These are phyloP conservation scores for Barypeithes pellucidus DNA, from an alignment of 2,888 invertebrate species.

Conservation along the genomic window DNA sequence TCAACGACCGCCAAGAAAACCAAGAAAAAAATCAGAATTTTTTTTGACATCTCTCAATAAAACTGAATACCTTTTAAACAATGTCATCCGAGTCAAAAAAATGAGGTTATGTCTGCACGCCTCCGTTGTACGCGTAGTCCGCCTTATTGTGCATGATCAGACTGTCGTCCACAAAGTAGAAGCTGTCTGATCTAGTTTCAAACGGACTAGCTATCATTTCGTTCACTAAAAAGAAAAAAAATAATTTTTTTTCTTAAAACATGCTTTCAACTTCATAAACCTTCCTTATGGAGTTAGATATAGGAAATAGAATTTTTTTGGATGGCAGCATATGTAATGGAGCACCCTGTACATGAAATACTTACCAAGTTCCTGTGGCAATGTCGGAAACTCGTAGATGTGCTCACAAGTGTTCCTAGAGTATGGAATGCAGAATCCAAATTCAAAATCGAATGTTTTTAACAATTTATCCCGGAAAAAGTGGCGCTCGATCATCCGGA, in stretches of 20 bases:
- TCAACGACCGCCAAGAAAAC: neutral
- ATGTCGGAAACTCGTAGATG: constrained; percentile 97
- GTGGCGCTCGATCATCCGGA: constrained; percentile 98
- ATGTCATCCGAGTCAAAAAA: constrained; percentile 26
- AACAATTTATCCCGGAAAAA: constrained; percentile 94
- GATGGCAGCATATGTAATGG: too few relatives aligned
- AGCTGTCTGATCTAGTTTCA: constrained; percentile 98
- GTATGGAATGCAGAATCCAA: constrained; percentile 99
- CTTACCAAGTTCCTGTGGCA: constrained; percentile 90
- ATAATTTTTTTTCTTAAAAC: too few relatives aligned
- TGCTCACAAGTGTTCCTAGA: constrained; percentile 99
- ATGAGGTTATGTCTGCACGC: constrained; percentile 65
- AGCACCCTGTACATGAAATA: constrained; percentile 51
- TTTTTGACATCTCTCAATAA: neutral
- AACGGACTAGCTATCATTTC: constrained; percentile 98
- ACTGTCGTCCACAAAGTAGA: constrained; percentile 97
- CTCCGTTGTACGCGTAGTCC: constrained; percentile 97
- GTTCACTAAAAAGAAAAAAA: constrained; percentile 81
- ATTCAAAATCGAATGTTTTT: constrained; percentile 99
- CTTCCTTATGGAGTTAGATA: too few relatives aligned
- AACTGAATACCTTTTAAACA: constrained; percentile 27
- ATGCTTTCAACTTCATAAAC: too few relatives aligned
- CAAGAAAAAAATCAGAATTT: neutral
- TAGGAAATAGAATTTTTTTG: too few relatives aligned
- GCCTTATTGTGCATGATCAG: constrained; percentile 99